A percentile compares a stretch with the other conserved stretches of the same genome.
Evolutionary conservation across 2,888 invertebrate species (phyloP).

Genomic region (Imbricaverruca yamaguchii): DNA sequence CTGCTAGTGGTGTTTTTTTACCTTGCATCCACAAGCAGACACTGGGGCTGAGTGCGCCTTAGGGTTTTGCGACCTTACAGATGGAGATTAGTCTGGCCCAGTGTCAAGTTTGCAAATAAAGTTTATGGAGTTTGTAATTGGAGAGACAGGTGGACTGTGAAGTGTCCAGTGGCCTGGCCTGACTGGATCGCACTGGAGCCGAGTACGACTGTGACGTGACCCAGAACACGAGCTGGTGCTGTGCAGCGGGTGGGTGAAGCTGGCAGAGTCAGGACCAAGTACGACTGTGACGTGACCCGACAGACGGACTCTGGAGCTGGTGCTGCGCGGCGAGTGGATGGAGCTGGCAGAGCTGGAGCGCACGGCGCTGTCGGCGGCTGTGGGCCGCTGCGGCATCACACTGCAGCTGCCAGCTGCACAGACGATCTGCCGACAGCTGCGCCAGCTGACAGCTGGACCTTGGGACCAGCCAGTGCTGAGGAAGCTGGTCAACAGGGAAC

Average conservation of each 20-base stretch:
- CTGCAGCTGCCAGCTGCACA: neutral
- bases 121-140: too few relatives aligned
- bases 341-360: neutral
- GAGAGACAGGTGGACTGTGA: too few relatives aligned
- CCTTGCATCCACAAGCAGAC: too few relatives aligned
- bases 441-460: neutral
- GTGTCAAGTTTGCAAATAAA: too few relatives aligned
- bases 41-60: too few relatives aligned
- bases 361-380: neutral
- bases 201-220: neutral
- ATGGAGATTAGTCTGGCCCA: too few relatives aligned
- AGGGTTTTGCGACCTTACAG: too few relatives aligned
- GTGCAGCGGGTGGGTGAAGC: neutral
- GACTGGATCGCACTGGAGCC: too few relatives aligned
- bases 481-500: neutral
- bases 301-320: conserved; percentile 19
- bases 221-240: conserved; percentile 7
- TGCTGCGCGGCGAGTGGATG: conserved; percentile 9
- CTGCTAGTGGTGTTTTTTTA: too few relatives aligned
- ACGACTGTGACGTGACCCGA: neutral
- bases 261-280: neutral
- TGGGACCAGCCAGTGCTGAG: neutral
- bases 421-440: neutral
- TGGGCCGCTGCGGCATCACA: neutral
- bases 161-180: too few relatives aligned